Evolutionary conservation across 2,113 vertebrate genomes (phyloP), one percentile per base, ranked within the genome.

Genomic region (Bubalus kerabau): DNA sequence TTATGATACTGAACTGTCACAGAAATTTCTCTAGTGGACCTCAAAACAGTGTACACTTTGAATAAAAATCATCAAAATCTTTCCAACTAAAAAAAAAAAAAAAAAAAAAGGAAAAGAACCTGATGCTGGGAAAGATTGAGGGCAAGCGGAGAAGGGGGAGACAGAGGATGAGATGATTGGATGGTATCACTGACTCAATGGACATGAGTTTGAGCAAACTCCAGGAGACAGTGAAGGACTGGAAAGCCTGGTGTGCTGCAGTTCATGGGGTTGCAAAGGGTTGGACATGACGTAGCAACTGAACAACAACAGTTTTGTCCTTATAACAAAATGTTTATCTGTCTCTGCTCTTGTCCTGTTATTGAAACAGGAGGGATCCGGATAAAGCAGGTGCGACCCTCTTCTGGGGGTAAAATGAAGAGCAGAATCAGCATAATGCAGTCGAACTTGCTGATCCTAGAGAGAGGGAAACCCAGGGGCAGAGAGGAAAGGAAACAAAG

Each of bases 1-100:
- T 84, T 54, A 43, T 46, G 17, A 88, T 54, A 85, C 28, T 82
- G 30, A 95, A 91, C 92, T 57, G 59, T 94, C 23, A 87, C 76
- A 87, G 50, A 50, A 89, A 83, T 87, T 50, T 93, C 56, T 83
- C 23, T 71, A 62, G n/a, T 59, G 11, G 12, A 87, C 7, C 78
- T 94, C 40, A 43, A 71, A 90, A 92, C 74, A 43, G 2, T 83
- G 19, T 94, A 32, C 57, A 59, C 32, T 86, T 86, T 86, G 5
- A 59, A 19, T 46, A 93, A 83, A 95, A 92, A 78, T 56, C 24
- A 57, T 13, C 52, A 74, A 21, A 6, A 0, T 64, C n/a, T 21
- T 94, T 43, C 46, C 80, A 94, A n/a, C 60, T 48, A 30, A n/a
- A n/a, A n/a, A n/a, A n/a, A n/a, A n/a, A n/a, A n/a, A n/a, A n/a